These are phyloP conservation scores for Cirrhinus molitorella DNA, from an alignment of 2,797 vertebrate genomes.

Conservation along the genomic window DNA sequence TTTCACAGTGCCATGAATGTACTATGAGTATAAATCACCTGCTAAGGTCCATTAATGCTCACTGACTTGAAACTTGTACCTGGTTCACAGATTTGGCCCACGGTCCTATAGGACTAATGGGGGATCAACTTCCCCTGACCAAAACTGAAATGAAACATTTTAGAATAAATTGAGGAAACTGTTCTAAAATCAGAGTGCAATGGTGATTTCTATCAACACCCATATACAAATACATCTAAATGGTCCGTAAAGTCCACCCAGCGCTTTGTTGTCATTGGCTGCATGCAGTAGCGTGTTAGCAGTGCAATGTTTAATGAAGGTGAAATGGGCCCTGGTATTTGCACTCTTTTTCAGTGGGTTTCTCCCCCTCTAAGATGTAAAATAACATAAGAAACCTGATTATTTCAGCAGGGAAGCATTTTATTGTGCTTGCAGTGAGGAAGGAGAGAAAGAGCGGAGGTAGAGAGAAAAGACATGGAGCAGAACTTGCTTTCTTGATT, in stretches of 20 bases:
- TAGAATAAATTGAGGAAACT: conserved; percentile 38
- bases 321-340: conserved; percentile 61
- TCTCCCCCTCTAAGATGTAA: conserved; percentile 64
- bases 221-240: conserved; percentile 30
- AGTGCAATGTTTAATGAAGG: conserved; percentile 62
- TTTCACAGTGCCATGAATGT: conserved; percentile 49
- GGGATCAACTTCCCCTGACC: conserved; percentile 29
- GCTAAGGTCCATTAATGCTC: conserved; percentile 53
- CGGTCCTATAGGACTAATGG: conserved; percentile 37
- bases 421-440: conserved; percentile 57
- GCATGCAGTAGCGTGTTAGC: conserved; percentile 50
- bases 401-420: conserved; percentile 65
- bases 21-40: conserved; percentile 38
- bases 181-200: conserved; percentile 46
- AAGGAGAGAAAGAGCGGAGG: conserved; percentile 17
- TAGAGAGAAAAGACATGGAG: conserved; percentile 52
- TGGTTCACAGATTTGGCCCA: conserved; percentile 50
- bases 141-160: conserved; percentile 35
- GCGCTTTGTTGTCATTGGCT: conserved; percentile 61
- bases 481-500: conserved; percentile 72
- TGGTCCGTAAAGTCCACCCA: conserved; percentile 47
- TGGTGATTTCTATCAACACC: conserved; percentile 44
- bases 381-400: conserved; percentile 69
- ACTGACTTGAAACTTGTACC: conserved; percentile 58
- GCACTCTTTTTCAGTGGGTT: conserved; percentile 54